phyloP scores from a whole-genome alignment of 2,797 vertebrate genomes.

The Anolis apletophallus region DNA sequence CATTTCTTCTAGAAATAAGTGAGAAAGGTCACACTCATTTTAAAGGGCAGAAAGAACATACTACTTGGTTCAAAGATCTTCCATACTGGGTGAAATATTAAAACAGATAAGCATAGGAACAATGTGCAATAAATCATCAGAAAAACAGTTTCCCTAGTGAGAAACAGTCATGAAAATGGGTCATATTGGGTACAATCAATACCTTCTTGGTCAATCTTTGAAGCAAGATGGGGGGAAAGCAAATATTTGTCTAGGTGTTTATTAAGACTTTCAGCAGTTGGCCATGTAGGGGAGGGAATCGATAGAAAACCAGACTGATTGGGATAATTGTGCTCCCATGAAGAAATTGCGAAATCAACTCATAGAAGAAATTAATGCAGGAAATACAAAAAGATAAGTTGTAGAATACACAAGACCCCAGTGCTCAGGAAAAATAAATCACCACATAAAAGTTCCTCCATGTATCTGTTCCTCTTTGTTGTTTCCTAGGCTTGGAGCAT shows the following conservation, averaged over 20 bases:
- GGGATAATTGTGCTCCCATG: background rate
- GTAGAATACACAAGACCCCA: background rate
- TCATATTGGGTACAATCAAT: constrained; percentile 66
- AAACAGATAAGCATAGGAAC: constrained; percentile 56
- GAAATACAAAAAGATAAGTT: constrained; percentile 21
- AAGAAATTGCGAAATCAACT: constrained; percentile 4
- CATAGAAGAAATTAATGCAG: background rate
- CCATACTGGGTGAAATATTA: constrained; percentile 44
- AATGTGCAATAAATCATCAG: constrained; percentile 55
- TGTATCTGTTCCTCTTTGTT: background rate
- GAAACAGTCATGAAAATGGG: constrained; percentile 53
- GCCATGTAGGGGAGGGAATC: constrained; percentile 21
- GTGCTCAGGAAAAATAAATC: background rate
- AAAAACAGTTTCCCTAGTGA: constrained; percentile 40
- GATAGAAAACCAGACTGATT: background rate
- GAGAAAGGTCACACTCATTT: background rate
- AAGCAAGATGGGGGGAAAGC: background rate
- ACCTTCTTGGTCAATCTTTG: constrained; percentile 50
- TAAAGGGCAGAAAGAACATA: constrained; percentile 31
- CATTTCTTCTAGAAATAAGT: constrained; percentile 6
- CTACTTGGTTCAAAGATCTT: constrained; percentile 20
- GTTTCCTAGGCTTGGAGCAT: background rate
- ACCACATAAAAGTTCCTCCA: background rate
- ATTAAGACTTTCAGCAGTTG: constrained; percentile 34
- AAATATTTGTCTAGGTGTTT: constrained; percentile 3